Base-by-base conservation (phyloP, 2,797 vertebrate species). In the Pangasius larnaudii region DNA sequence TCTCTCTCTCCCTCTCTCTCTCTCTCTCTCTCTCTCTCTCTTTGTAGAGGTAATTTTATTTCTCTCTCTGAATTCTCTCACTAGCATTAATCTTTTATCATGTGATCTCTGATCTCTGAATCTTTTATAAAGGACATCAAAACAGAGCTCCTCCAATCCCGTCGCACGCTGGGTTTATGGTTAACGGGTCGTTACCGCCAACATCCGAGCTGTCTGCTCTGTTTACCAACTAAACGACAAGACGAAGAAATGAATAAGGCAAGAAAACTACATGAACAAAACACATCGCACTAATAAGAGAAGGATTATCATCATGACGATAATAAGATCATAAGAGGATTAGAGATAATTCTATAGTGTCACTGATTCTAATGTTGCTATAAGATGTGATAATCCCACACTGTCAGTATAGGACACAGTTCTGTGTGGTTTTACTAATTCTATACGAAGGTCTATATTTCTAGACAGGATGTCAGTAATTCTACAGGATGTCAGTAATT, bases 71-170 rank as follows among this genome's bases (percentile, higher is more conserved):
- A 30, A 56, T 46, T 30, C 42, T 36, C 27, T 51, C 63, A n/a
- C n/a, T 58, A 30, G 0, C 86, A 72, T 81, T n/a, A 87, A 82
- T 61, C 19, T 81, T 87, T 81, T 16, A 82, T 82, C 36, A 1
- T 42, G 24, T 42, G n/a, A 74, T 82, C 27, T 82, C 39, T 42
- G n/a, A 74, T 82, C 27, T 82, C 39, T 87, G 27, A 81, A 87
- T 87, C 24, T 87, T 87, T 81, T 61, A 82, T 82, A 42, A 80
- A 81, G 61, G 78, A 71, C 67, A 49, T 81, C 1, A 72, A 72
- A 82, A 72, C 65, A 87, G 39, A 59, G 72, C 78, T 69, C n/a
- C 61, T 69, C 53, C 39, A n/a, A 30, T 86, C 51, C 63, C 27
- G 24, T 19, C 65, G 24, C 65, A 24, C 2, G 27, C 65, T 36